Base-by-base conservation (phyloP, 1,140 invertebrate species). In the Ips nitidus region DNA sequence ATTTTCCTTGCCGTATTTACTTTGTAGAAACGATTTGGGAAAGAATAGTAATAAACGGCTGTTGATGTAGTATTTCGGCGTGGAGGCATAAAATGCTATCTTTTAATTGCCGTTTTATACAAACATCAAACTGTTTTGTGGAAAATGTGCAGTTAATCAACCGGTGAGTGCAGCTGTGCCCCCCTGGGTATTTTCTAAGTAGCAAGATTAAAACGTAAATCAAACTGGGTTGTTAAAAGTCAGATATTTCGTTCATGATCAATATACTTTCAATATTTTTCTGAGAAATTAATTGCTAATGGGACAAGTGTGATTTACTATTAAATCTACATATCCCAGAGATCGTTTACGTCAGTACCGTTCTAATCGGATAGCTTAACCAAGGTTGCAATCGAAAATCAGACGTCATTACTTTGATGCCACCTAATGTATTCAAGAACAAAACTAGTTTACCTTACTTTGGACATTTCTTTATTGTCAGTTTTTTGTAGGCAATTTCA, bases 31-130 rank as follows among this genome's bases (percentile, higher is more conserved):
- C 3, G 40, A 59, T 6, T 22, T 22, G 7, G 40, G 41, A 59
- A 40, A 59, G 57, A 59, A 59, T 41, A 59, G 57, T 59, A 22
- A 55, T 55, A 55, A 55, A 55, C 36, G 7, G 36, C 52, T 55
- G 52, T 55, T 55, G 52, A 55, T 55, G 52, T 55, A 55, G 5
- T 6, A 6, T 55, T 7, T 55, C 37, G n/a, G 36, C 52, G 37
- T 37, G 45, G 45, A 22, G 22, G 45, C 45, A 50, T 50, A 50
- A 50, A 50, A 50, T 3, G 45, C 3, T 50, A 6, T 50, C 45
- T 8, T 50, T 22, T 50, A 50, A 50, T 50, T 50, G 45, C 37
- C 36, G 2, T 55, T n/a, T 36, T 55, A 37, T 8, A 55, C 6
- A 55, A 55, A 55, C 37, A 55, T 22, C 2, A 38, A 36, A 55